Conservation (phyloP, 35 echinoderm and acorn worm genomes). For the Lytechinus variegatus region DNA sequence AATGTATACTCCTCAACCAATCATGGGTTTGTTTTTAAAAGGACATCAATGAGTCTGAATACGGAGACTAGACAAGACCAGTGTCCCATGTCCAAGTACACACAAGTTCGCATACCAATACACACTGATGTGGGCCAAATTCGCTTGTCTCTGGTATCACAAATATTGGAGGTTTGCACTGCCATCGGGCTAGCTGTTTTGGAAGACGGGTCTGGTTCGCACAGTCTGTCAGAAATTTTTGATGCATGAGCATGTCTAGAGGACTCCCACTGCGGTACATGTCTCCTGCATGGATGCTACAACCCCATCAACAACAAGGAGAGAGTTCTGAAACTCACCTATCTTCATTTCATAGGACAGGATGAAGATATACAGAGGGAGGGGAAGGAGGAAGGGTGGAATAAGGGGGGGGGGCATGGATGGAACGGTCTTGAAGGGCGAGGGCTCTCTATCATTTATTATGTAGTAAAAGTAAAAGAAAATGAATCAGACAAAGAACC, state of each 20-base stretch:
- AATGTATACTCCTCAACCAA: background rate
- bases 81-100: background rate
- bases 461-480: too few species aligned
- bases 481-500: too few species aligned
- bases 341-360: background rate
- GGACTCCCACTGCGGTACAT: slow-evolving; percentile 34
- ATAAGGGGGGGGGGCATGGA: too few species aligned
- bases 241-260: slow-evolving; percentile 25
- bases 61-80: background rate
- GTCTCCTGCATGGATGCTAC: background rate
- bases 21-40: background rate
- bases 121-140: slow-evolving; percentile 36
- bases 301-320: background rate
- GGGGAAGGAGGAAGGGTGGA: background rate
- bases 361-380: background rate
- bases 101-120: slow-evolving; percentile 33
- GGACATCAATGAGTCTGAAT: background rate
- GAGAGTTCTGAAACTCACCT: background rate
- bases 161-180: background rate
- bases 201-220: background rate
- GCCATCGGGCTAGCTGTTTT: background rate
- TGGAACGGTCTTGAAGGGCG: too few species aligned
- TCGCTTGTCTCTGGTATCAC: background rate
- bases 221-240: slow-evolving; percentile 33
- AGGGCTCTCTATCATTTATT: too few species aligned